Conservation (phyloP, 2,888 invertebrate genomes). For the Lasius platythorax region DNA sequence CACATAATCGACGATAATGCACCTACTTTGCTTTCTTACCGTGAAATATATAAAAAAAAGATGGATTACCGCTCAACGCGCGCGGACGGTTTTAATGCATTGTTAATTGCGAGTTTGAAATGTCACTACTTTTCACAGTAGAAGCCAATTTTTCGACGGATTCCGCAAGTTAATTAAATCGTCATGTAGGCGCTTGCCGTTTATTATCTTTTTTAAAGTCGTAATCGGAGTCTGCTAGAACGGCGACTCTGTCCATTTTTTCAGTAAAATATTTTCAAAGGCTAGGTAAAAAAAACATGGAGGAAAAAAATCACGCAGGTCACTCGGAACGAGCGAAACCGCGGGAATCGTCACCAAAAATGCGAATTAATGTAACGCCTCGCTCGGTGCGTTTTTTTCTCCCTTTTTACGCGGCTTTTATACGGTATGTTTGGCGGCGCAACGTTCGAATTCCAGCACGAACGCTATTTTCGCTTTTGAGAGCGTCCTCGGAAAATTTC, state of each 20-base stretch:
- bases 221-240: conserved; percentile 39
- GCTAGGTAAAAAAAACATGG: conserved; percentile 4
- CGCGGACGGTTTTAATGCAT: conserved; percentile 23
- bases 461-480: conserved; percentile 47
- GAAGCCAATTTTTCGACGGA: conserved; percentile 36
- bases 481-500: conserved; percentile 44
- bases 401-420: conserved; percentile 34
- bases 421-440: conserved; percentile 27
- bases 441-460: conserved; percentile 60
- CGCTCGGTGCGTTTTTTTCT: not conserved
- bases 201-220: conserved; percentile 46
- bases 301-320: conserved; percentile 1
- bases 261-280: conserved; percentile 45
- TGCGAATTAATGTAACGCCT: conserved; percentile 53
- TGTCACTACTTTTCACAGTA: conserved; percentile 14
- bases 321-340: conserved; percentile 36
- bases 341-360: conserved; percentile 42
- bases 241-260: conserved; percentile 39
- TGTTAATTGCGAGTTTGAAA: conserved; percentile 26
- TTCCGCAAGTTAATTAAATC: conserved; percentile 37
- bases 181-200: conserved; percentile 23
- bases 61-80: conserved; percentile 16
- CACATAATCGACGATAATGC: conserved; percentile 59
- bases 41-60: conserved; percentile 27
- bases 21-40: conserved; percentile 38